Conservation (phyloP, 2,888 invertebrate genomes). For the Cosmorhoe ocellata region DNA sequence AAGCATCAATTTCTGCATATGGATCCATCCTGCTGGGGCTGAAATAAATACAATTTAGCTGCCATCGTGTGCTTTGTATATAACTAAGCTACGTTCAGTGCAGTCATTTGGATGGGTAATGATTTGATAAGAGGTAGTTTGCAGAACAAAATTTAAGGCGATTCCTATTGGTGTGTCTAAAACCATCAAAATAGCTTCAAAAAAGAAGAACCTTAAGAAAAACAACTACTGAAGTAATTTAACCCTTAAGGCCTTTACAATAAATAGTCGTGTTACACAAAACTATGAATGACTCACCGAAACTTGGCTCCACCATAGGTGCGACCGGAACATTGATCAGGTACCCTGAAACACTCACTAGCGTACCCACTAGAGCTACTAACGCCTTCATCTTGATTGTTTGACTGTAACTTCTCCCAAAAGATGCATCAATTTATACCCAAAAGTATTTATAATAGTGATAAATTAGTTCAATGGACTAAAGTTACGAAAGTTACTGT, state of each 20-base stretch:
- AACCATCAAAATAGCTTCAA: no score
- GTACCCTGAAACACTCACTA: conserved; percentile 50
- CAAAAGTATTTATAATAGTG: conserved; percentile 41
- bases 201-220: no score
- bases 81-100: no score
- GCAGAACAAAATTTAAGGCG: no score
- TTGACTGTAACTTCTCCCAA: conserved; percentile 22
- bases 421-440: conserved; percentile 40
- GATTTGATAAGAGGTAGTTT: no score
- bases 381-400: conserved; percentile 58
- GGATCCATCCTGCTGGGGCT: conserved; percentile 61
- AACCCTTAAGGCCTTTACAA: no score
- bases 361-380: conserved; percentile 44
- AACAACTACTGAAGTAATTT: no score
- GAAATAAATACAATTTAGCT: conserved; percentile 14
- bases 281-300: conserved; percentile 30
- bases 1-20: conserved; percentile 61
- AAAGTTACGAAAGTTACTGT: conserved; percentile 30
- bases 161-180: no score
- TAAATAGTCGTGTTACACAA: no score
- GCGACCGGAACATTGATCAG: conserved; percentile 62
- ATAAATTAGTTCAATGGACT: conserved; percentile 62
- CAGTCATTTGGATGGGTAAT: no score
- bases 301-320: conserved; percentile 30
- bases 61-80: no score